These are phyloP conservation scores for Cebidichthys violaceus DNA, from an alignment of 2,113 vertebrate genomes.

Conservation along the genomic window DNA sequence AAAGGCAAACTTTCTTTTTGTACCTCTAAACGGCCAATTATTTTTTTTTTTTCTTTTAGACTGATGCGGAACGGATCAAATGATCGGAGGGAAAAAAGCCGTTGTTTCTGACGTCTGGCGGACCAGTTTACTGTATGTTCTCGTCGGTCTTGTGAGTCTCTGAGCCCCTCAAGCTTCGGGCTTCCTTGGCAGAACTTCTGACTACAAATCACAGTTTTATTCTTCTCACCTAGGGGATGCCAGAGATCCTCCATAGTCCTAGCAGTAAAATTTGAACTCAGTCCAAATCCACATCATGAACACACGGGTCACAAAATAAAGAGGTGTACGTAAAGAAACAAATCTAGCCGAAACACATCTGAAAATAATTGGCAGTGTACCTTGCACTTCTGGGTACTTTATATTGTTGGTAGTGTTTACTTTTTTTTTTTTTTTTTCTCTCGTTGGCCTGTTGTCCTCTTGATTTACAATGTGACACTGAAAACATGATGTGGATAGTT, in stretches of 20 bases:
- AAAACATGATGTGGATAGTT: conserved; percentile 27
- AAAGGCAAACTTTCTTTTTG: conserved; percentile 80
- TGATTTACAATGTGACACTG: conserved; percentile 31
- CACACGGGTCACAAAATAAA: conserved; percentile 57
- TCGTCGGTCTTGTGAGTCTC: conserved; percentile 60
- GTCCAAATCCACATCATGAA: conserved; percentile 68
- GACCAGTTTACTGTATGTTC: conserved; percentile 57
- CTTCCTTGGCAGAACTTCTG: conserved; percentile 73
- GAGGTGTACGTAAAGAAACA: conserved; percentile 51
- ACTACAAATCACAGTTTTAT: conserved; percentile 70
- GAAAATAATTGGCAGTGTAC: conserved; percentile 61
- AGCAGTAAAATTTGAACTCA: conserved; percentile 61
- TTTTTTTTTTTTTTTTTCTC: conserved; percentile 4
- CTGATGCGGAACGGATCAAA: conserved; percentile 71
- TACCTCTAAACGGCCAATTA: conserved; percentile 80
- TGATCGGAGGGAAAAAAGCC: conserved; percentile 23
- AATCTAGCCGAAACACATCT: conserved; percentile 43
- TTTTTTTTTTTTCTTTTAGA: conserved; percentile 67
- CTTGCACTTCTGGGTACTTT: conserved; percentile 29
- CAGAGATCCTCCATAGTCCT: conserved; percentile 64
- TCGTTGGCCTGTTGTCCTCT: not conserved
- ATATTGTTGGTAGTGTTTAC: conserved; percentile 3
- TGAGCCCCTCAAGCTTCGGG: conserved; percentile 62
- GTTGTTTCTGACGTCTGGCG: conserved; percentile 59
- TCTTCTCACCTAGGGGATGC: conserved; percentile 69